Evolutionary conservation across 2,113 vertebrate genomes (phyloP), one percentile per base, ranked within the genome.

Genomic region (Lota lota): DNA sequence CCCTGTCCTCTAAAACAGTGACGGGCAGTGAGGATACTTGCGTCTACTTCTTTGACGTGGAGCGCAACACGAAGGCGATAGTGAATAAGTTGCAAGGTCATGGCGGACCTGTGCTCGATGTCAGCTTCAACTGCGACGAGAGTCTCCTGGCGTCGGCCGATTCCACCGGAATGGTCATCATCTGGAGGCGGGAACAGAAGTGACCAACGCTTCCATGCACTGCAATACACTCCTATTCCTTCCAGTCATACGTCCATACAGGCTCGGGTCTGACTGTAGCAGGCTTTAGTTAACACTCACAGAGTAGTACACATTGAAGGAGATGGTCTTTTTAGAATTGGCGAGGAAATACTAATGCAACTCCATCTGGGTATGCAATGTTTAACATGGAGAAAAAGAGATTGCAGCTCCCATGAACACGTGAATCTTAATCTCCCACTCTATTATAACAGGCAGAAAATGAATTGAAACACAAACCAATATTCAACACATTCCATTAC

Each of bases 91-190:
- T 98, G 58, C 96, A 96, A 78, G 96, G 96, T 20, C 96, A 98
- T 77, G 94, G 96, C 0, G 95, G 93, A 0, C 93, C 95, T 0
- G 96, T 98, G 66, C 86, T 98, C 64, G 96, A 95, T 0, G 94
- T 98, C 74, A 97, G 95, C 84, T 98, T 98, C 90, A 98, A 97
- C 92, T 98, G 96, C 1, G 96, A 98, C 0, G 96, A 98, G 87
- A 97, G 95, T 74, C 89, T 98, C 14, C 90, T 98, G 87, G 96
- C 96, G 3, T 98, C 96, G 15, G 95, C 95, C 0, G 96, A 98
- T 0, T 92, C 96, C 66, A 93, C 92, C 0, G 96, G 96, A 69
- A 96, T 97, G 92, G 95, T 98, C 85, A 98, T 98, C 79, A 90
- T 98, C 72, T 98, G 96, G 96, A 93, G 94, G 67, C 91, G 96